A percentile compares a stretch with the other conserved stretches of the same genome.
Conservation (phyloP, 1,140 invertebrate genomes). For the Drosophila funebris region DNA sequence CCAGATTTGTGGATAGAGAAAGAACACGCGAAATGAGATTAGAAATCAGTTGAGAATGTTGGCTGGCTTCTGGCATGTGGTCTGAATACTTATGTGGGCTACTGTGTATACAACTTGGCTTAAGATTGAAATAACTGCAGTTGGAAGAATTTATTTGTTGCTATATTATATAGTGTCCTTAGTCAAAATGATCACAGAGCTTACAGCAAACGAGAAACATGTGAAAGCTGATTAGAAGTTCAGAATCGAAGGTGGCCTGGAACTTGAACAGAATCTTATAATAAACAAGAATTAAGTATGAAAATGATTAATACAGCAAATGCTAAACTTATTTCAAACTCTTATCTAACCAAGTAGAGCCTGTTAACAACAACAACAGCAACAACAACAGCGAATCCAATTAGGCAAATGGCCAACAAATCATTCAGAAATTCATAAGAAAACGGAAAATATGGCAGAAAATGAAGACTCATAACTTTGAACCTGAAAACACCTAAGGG, state of each 20-base stretch:
- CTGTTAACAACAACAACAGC: background rate
- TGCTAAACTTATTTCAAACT: too few species aligned
- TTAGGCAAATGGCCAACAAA: conserved; percentile 62
- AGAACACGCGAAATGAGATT: conserved; percentile 11
- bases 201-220: too few species aligned
- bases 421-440: conserved; percentile 57
- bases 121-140: background rate
- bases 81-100: background rate
- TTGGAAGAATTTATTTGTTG: too few species aligned
- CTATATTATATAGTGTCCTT: background rate
- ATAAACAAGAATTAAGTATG: too few species aligned
- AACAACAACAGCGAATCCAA: conserved; percentile 33
- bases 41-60: conserved; percentile 1
- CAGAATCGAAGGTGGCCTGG: too few species aligned
- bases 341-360: too few species aligned
- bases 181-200: too few species aligned
- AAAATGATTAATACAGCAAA: too few species aligned
- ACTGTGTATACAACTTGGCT: background rate
- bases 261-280: too few species aligned
- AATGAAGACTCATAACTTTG: conserved; percentile 49
- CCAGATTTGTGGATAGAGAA: conserved; percentile 9
- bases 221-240: too few species aligned
- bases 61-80: background rate
- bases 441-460: background rate
- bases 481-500: conserved; percentile 24